A percentile compares a stretch with the other conserved stretches of the same genome.
phyloP scores from a whole-genome alignment of 2,113 vertebrate genomes.

The Chamaetylas fuelleborni region DNA sequence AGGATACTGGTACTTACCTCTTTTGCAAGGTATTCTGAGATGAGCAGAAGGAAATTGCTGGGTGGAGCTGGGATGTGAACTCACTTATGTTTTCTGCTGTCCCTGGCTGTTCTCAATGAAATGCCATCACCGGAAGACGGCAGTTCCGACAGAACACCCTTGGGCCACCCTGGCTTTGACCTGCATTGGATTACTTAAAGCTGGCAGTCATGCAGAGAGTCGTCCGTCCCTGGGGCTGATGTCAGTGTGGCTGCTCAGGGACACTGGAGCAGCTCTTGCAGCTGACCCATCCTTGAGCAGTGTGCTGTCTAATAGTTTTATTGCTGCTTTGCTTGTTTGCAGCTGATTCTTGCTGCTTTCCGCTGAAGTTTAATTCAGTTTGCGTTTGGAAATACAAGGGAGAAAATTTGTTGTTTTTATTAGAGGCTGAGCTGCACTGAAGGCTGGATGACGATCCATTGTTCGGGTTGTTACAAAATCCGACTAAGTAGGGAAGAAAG shows the following conservation, averaged over 20 bases:
- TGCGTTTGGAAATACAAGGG: background rate
- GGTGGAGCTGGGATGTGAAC: background rate
- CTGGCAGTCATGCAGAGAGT: background rate
- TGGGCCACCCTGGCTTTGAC: conserved; percentile 7
- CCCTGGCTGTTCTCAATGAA: conserved; percentile 1
- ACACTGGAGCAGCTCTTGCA: background rate
- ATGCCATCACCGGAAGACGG: background rate
- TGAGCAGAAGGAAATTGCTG: background rate
- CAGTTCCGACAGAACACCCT: conserved; percentile 26
- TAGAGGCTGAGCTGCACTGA: conserved; percentile 9
- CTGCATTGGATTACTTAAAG: background rate
- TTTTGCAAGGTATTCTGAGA: background rate
- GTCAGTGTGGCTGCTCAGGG: background rate
- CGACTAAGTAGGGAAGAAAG: background rate
- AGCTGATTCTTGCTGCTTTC: background rate
- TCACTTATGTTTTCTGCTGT: background rate
- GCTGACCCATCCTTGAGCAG: conserved; percentile 5
- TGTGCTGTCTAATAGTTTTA: conserved; percentile 18
- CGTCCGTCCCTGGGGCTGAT: background rate
- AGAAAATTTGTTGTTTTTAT: conserved; percentile 16
- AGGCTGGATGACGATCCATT: background rate
- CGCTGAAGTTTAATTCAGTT: background rate
- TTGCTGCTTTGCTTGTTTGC: conserved; percentile 1
- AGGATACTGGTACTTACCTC: background rate
- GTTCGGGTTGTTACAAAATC: conserved; percentile 9